A percentile compares a stretch with the other conserved stretches of the same genome.
These are phyloP conservation scores for Arrhamphus sclerolepis DNA, from an alignment of 2,797 vertebrate genomes.

Conservation along the genomic window DNA sequence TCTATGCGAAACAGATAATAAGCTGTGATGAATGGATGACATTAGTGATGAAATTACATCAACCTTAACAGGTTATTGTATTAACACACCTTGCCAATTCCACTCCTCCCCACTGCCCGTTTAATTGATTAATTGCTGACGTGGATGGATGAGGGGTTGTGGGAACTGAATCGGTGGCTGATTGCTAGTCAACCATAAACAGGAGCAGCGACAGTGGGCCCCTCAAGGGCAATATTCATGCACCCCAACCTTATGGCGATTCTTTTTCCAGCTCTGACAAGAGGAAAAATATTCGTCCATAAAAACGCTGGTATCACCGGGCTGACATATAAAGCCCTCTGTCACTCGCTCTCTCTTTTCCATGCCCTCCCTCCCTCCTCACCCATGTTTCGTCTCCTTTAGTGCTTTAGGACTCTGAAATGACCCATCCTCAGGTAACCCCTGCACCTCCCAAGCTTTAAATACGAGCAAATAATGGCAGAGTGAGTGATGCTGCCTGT, in stretches of 20 bases:
- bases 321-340: conserved; percentile 75
- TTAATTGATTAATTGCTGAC: conserved; percentile 82
- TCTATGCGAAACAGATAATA: conserved; percentile 75
- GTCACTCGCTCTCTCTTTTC: conserved; percentile 55
- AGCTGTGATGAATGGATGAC: conserved; percentile 75
- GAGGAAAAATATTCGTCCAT: conserved; percentile 77
- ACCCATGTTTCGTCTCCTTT: conserved; percentile 49
- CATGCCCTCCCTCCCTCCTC: conserved; percentile 19
- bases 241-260: conserved; percentile 78
- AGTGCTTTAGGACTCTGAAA: conserved; percentile 75
- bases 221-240: conserved; percentile 79
- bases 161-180: conserved; percentile 76
- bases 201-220: conserved; percentile 69
- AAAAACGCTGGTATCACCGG: conserved; percentile 74
- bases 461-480: conserved; percentile 79
- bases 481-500: conserved; percentile 76
- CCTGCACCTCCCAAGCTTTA: conserved; percentile 66
- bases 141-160: conserved; percentile 76
- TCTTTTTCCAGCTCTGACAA: conserved; percentile 77
- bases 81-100: conserved; percentile 74
- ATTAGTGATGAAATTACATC: conserved; percentile 81
- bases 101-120: conserved; percentile 60
- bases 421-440: conserved; percentile 72
- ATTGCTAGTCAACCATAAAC: conserved; percentile 82
- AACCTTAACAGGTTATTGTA: conserved; percentile 76